Evolutionary conservation across 2,888 invertebrate species (phyloP), one percentile per base, ranked within the genome.

Genomic region (Megalurothrips usitatus): DNA sequence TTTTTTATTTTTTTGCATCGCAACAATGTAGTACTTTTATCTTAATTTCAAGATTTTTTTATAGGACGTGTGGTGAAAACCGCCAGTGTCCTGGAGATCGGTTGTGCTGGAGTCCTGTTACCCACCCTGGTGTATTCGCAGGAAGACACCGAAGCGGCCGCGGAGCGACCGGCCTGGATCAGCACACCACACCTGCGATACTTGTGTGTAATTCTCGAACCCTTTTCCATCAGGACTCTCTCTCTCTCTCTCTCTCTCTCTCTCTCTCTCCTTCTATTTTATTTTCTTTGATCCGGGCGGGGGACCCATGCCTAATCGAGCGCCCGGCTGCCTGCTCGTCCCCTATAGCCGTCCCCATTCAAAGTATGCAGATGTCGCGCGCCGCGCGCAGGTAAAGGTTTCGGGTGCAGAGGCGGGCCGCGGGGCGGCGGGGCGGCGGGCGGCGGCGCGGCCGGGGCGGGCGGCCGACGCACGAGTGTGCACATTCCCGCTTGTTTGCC

Each of bases 381-480:
- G 68, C 58, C 58, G 58, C 58, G 58, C 58, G 2, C 68, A 75
- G 68, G 68, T 75, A 75, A 75, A 75, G 68, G 68, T 75, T 75
- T 75, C 26, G 68, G 68, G 68, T 26, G 68, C n/a, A n/a, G 68
- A n/a, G n/a, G n/a, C n/a, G n/a, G n/a, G n/a, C n/a, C 63, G 63
- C n/a, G 63, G 63, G 9, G 63, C 9, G 49, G 49, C 14, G 49
- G 14, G 49, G 49, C 52, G 52, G 52, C 14, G 52, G 2, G 58
- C 34, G 34, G 6, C 34, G 34, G 34, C 58, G 58, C n/a, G 58
- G 58, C 19, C 58, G 58, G 58, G 58, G 14, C 58, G 58, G 19
- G 58, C 58, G 58, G 34, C 34, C 2, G 6, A 43, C 34, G 34
- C 34, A 43, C 34, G 34, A 43, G 34, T 17, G 58, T 58, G 58